phyloP scores from a whole-genome alignment of 2,113 vertebrate genomes.

The Heterotis niloticus region DNA sequence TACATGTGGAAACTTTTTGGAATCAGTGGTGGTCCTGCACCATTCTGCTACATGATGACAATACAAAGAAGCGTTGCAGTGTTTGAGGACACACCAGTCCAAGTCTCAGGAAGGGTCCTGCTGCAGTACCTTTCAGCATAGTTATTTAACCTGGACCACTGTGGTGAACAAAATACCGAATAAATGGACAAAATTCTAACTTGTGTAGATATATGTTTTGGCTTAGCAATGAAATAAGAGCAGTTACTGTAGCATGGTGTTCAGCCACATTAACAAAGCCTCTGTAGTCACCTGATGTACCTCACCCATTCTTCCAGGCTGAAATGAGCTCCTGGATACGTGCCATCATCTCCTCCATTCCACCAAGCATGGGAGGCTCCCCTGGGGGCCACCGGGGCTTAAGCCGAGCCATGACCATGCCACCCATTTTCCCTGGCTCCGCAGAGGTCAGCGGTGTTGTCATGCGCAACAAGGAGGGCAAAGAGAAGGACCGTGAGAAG shows the following conservation, averaged over 20 bases:
- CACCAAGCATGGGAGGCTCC: conserved; percentile 33
- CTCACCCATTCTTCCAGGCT: conserved; percentile 49
- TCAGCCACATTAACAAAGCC: background rate
- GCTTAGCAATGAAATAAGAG: no score
- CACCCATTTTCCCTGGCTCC: conserved; percentile 69
- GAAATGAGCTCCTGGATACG: conserved; percentile 89
- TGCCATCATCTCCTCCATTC: conserved; percentile 67
- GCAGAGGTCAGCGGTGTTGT: conserved; percentile 65
- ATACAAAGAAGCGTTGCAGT: no score
- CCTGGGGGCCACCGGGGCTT: conserved; percentile 62
- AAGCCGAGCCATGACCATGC: conserved; percentile 85
- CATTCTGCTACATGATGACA: no score
- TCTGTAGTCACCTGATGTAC: background rate
- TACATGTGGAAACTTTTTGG: no score
- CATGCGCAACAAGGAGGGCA: conserved; percentile 79
- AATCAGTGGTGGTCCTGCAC: no score
- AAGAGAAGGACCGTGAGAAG: conserved; percentile 83
- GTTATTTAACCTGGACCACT: no score
- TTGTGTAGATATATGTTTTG: no score
- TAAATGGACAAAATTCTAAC: no score
- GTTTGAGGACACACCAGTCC: no score
- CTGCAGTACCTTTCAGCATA: no score
- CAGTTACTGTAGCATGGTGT: background rate
- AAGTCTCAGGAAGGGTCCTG: no score
- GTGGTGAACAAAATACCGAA: no score